These are phyloP conservation scores for Lutjanus campechanus DNA, from an alignment of 2,797 vertebrate genomes.

Conservation along the genomic window DNA sequence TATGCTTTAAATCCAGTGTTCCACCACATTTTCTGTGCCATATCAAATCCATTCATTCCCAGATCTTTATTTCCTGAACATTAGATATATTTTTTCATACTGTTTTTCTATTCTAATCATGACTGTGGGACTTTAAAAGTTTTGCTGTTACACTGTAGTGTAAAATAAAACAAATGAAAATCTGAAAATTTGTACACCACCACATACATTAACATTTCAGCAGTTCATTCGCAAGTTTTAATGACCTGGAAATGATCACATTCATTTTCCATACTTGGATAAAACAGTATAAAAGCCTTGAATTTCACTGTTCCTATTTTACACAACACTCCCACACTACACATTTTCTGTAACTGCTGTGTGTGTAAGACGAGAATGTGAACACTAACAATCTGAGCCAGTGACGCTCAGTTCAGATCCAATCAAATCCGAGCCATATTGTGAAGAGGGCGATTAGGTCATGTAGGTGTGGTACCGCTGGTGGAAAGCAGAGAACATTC, in stretches of 20 bases:
- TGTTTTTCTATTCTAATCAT: conserved; percentile 1
- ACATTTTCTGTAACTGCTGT: conserved; percentile 32
- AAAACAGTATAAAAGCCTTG: conserved; percentile 1
- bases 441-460: conserved; percentile 61
- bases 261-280: conserved; percentile 3
- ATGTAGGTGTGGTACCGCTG: conserved; percentile 71
- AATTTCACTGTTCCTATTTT: background rate
- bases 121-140: background rate
- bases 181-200: background rate
- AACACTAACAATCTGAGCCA: conserved; percentile 36
- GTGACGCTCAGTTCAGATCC: conserved; percentile 16
- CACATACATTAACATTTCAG: background rate
- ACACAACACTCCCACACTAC: conserved; percentile 20
- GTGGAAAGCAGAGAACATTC: conserved; percentile 51
- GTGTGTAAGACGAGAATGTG: conserved; percentile 17
- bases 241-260: conserved; percentile 2
- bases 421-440: conserved; percentile 9
- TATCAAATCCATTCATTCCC: conserved; percentile 1
- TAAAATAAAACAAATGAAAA: conserved; percentile 1
- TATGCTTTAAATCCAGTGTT: conserved; percentile 24
- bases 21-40: background rate
- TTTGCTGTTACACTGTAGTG: background rate
- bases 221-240: conserved; percentile 5
- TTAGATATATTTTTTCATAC: background rate
- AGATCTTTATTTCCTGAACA: conserved; percentile 12